Evolutionary conservation across 2,797 vertebrate genomes (phyloP), one percentile per base, ranked within the genome.

Genomic region (Diplodus puntazzo): DNA sequence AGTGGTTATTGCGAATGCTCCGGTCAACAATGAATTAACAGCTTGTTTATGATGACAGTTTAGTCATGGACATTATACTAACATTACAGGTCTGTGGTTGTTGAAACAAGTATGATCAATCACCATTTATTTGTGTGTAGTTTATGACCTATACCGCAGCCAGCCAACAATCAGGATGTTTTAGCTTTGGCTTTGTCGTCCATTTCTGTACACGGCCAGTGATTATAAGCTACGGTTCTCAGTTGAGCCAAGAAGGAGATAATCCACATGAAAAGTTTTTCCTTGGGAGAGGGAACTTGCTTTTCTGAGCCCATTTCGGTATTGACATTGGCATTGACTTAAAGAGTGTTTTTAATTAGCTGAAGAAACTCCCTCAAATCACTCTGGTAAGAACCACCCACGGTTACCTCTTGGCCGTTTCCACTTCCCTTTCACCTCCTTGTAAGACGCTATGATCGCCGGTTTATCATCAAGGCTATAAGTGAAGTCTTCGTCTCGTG

Each of bases 241-340:
- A 27, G 20, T 34, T 62, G 11, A 60, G 20, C 17, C 57, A 3
- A 52, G 21, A 75, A 46, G 61, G 42, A 67, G 45, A 82, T 69
- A 64, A 64, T 59, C 50, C 42, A n/a, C 76, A 59, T 59, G 21
- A 20, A 55, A 74, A 18, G 65, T 55, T 23, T 50, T 0, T 12
- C 62, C 71, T 30, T 13, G 20, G 30, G 11, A 54, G 72, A 59
- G 10, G 10, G 46, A 63, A 48, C 48, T 83, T 77, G 49, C 18
- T n/a, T 63, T 73, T 57, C 21, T 9, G n/a, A 48, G n/a, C 25
- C 42, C 18, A 48, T 43, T 68, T 48, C 18, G 2, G 25, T 74
- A 39, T 68, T 49, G 60, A 80, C 67, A 48, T 64, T 20, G 6
- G 9, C 43, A 60, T 78, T 53, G 69, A 54, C 63, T 61, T 27